Evolutionary conservation across 2,797 vertebrate genomes (phyloP).

Genomic region (Gymnopithys bicolor): DNA sequence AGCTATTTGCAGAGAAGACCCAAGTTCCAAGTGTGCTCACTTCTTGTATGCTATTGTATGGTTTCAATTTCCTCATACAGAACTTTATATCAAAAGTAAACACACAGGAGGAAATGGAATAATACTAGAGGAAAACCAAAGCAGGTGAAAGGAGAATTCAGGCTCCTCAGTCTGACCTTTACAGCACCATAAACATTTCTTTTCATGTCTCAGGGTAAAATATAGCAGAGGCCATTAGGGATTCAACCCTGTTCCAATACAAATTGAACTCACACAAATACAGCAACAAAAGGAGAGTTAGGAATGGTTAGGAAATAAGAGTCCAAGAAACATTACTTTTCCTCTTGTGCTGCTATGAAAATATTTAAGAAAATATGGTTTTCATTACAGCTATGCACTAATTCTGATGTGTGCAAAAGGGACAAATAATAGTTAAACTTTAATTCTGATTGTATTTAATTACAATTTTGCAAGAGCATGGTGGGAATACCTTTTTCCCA

Average conservation of each 20-base stretch:
- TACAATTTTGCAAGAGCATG: background rate
- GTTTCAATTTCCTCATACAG: background rate
- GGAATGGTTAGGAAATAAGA: background rate
- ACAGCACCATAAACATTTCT: background rate
- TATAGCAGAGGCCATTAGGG: background rate
- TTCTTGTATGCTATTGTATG: background rate
- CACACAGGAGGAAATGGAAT: background rate
- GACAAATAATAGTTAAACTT: background rate
- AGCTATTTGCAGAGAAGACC: background rate
- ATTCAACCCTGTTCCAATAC: background rate
- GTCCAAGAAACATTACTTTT: background rate
- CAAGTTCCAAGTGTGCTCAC: background rate
- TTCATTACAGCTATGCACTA: background rate
- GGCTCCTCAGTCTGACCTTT: conserved; percentile 35
- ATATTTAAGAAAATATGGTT: background rate
- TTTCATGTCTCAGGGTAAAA: conserved; percentile 34
- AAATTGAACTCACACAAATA: background rate
- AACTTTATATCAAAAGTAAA: conserved; percentile 4
- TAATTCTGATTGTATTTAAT: background rate
- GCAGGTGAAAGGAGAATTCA: conserved; percentile 1
- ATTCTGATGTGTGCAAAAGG: background rate
- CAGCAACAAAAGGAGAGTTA: background rate
- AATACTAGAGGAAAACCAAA: background rate
- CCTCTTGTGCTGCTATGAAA: background rate
- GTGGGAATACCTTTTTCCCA: background rate